A percentile compares a stretch with the other conserved stretches of the same genome.
Conservation (phyloP, 2,888 invertebrate species). For the Pandemis corylana region DNA sequence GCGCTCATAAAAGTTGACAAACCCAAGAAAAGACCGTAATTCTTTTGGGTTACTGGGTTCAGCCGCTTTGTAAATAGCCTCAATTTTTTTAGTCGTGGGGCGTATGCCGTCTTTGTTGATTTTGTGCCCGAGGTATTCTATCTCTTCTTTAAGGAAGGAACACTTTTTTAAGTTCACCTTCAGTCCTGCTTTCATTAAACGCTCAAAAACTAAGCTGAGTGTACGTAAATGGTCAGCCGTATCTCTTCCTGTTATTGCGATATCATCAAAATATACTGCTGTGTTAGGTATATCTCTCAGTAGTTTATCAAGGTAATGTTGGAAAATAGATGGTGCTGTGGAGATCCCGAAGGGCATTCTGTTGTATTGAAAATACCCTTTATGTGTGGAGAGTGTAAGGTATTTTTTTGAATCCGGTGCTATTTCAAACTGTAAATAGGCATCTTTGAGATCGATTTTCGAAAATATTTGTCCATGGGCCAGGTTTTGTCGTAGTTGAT, state of each 20-base stretch:
- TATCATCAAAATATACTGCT: constrained; percentile 32
- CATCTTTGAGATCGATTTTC: constrained; percentile 7
- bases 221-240: constrained; percentile 11
- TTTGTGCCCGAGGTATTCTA: constrained; percentile 37
- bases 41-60: constrained; percentile 6
- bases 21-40: constrained; percentile 24
- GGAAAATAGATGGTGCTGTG: background rate
- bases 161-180: constrained; percentile 28
- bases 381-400: background rate
- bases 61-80: constrained; percentile 15
- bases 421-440: constrained; percentile 4
- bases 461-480: constrained; percentile 9
- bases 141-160: constrained; percentile 27
- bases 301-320: background rate
- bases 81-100: constrained; percentile 28
- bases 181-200: background rate
- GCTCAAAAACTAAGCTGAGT: constrained; percentile 27
- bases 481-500: constrained; percentile 34
- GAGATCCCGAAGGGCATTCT: background rate
- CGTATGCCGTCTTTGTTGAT: constrained; percentile 38
- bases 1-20: constrained; percentile 30
- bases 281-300: constrained; percentile 33
- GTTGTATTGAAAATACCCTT: background rate
- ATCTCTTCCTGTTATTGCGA: constrained; percentile 3
- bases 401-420: background rate